Evolutionary conservation across 92 coral and sea anemone genomes (phyloP).

Genomic region (Palythoa heliodiscus): DNA sequence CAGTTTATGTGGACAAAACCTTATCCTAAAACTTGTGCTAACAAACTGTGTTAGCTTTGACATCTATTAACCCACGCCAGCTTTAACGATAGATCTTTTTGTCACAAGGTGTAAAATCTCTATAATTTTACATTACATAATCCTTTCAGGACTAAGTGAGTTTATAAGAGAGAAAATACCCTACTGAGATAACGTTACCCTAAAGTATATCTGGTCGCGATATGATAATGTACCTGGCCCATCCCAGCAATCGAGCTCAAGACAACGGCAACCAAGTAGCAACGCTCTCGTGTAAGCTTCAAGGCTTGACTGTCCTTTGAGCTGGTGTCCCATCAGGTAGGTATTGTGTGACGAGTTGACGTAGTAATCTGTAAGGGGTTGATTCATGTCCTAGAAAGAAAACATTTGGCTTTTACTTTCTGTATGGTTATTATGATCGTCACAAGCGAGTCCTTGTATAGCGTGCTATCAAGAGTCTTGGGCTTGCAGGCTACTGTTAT

Average conservation of each 20-base stretch:
- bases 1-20: neutral
- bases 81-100: too few species aligned
- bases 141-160: too few species aligned
- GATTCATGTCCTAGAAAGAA: slow-evolving; percentile 76
- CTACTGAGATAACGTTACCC: too few species aligned
- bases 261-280: slow-evolving; percentile 86
- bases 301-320: slow-evolving; percentile 84
- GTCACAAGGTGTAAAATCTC: too few species aligned
- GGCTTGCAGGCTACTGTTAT: too few species aligned
- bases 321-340: slow-evolving; percentile 81
- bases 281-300: slow-evolving; percentile 87
- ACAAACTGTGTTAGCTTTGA: neutral
- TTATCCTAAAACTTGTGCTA: neutral
- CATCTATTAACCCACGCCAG: neutral
- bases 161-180: too few species aligned
- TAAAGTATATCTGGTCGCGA: too few species aligned
- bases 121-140: too few species aligned
- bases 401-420: neutral
- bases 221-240: slow-evolving; percentile 69
- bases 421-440: too few species aligned
- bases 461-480: too few species aligned
- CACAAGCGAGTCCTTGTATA: too few species aligned
- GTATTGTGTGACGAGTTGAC: slow-evolving; percentile 92
- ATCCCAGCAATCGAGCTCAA: slow-evolving; percentile 91
- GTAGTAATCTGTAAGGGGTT: slow-evolving; percentile 76